Percentiles rank a stretch among this genome's conserved stretches.
Evolutionary conservation across 2,888 invertebrate species (phyloP).

Genomic region (Lithodes maja): DNA sequence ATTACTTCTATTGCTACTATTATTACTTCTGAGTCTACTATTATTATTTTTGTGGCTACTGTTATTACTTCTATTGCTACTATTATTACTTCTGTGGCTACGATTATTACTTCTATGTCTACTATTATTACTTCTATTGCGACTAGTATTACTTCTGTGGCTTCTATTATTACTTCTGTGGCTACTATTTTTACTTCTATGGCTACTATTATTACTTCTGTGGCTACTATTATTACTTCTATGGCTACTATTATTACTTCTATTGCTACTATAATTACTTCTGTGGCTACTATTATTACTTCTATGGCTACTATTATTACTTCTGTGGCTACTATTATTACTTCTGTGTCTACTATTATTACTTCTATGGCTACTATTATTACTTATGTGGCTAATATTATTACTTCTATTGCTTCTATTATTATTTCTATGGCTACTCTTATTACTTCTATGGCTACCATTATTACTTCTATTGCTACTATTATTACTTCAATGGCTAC

Average conservation of each 20-base stretch:
- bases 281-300: slow-evolving; percentile 3
- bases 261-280: slow-evolving; percentile 3
- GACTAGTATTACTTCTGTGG: neutral
- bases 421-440: neutral
- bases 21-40: slow-evolving; percentile 8
- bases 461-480: neutral
- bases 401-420: neutral
- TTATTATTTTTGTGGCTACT: neutral
- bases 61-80: neutral
- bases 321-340: slow-evolving; percentile 10
- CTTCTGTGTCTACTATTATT: slow-evolving; percentile 1
- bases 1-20: slow-evolving; percentile 21
- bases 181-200: slow-evolving; percentile 2
- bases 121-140: too few species aligned
- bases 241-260: slow-evolving; percentile 7
- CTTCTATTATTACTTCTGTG: neutral
- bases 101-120: neutral
- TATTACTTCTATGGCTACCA: neutral
- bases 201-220: slow-evolving; percentile 2
- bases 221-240: neutral
- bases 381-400: neutral
- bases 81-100: neutral
- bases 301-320: neutral
- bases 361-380: slow-evolving; percentile 14
- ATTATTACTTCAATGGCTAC: too few species aligned